Conservation (phyloP, 1,140 invertebrate species). For the Reticulitermes speratus region DNA sequence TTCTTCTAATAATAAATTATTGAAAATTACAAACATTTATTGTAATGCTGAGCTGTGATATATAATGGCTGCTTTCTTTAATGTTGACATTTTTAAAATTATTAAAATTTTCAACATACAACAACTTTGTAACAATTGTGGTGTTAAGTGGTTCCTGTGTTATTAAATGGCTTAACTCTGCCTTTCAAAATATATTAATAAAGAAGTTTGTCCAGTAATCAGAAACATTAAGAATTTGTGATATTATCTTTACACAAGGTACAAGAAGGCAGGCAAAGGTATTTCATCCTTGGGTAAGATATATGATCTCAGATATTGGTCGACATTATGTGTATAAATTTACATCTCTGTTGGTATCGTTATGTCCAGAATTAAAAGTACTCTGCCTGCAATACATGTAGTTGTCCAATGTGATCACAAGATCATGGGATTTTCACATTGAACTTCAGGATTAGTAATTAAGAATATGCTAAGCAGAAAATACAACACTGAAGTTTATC, state of each 20-base stretch:
- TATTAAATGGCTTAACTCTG: not conserved
- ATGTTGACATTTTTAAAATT: not conserved
- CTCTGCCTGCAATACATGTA: too few relatives aligned
- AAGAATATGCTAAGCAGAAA: too few relatives aligned
- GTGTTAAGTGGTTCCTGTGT: not conserved
- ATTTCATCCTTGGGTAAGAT: not conserved
- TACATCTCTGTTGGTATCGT: too few relatives aligned
- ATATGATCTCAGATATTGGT: too few relatives aligned
- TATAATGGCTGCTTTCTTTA: not conserved
- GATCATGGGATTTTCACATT: too few relatives aligned
- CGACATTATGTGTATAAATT: too few relatives aligned
- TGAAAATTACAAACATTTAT: not conserved
- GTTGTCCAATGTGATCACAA: too few relatives aligned
- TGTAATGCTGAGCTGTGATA: conserved; percentile 9
- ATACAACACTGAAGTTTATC: too few relatives aligned
- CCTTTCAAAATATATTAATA: conserved; percentile 9
- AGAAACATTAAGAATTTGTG: not conserved
- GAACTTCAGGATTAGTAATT: too few relatives aligned
- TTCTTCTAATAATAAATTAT: conserved; percentile 8
- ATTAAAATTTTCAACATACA: conserved; percentile 9
- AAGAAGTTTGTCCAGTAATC: not conserved
- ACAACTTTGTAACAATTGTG: not conserved
- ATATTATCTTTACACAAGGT: not conserved
- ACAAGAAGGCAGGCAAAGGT: not conserved
- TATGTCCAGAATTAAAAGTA: too few relatives aligned